phyloP scores from a whole-genome alignment of 2,888 invertebrate genomes.

The Sepioteuthis lessoniana region DNA sequence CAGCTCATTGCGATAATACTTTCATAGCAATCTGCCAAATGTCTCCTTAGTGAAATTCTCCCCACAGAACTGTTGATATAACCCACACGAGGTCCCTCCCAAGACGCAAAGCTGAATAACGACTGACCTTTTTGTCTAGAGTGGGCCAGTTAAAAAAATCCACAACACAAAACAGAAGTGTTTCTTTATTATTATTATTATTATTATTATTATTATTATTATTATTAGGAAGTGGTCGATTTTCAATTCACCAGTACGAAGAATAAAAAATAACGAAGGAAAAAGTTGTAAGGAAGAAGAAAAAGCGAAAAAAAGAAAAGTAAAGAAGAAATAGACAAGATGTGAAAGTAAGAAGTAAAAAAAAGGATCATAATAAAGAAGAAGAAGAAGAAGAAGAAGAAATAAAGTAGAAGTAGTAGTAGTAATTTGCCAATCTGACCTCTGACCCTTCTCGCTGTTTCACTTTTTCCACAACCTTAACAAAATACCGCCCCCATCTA shows the following conservation, averaged over 20 bases:
- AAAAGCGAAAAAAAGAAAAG: no score
- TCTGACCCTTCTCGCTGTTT: not conserved
- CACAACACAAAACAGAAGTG: not conserved
- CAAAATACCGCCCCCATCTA: not conserved
- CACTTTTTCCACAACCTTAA: not conserved
- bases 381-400: no score
- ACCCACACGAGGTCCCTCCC: not conserved
- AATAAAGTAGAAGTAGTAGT: no score
- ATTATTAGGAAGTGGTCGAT: no score
- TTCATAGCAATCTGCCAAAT: not conserved
- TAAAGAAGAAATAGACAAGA: no score
- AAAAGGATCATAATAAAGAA: no score
- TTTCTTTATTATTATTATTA: no score
- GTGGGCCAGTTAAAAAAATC: not conserved
- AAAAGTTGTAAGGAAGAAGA: no score
- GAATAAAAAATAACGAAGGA: no score
- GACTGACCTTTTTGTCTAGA: not conserved
- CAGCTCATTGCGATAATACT: not conserved
- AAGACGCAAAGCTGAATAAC: not conserved
- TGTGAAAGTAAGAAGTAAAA: no score
- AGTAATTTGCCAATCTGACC: not conserved
- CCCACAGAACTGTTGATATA: constrained; percentile 33
- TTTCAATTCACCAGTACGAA: no score
- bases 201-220: no score
- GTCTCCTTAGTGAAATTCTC: not conserved